Conservation (phyloP, 1,140 invertebrate species). For the Metopolophium dirhodum region DNA sequence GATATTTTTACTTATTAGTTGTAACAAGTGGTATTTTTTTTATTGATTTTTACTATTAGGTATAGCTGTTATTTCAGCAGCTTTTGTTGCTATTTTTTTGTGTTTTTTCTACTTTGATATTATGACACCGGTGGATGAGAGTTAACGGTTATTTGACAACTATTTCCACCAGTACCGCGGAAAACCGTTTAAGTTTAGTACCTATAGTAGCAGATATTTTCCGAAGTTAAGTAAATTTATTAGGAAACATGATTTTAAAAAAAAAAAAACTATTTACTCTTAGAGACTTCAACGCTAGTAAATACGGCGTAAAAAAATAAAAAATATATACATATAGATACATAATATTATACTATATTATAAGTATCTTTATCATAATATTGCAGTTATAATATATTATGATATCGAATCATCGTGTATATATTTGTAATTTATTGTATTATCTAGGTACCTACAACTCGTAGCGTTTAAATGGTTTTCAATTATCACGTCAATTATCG, state of each 20-base stretch:
- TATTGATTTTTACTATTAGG: no score
- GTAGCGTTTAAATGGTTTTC: neutral
- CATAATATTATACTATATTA: neutral
- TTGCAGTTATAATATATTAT: neutral
- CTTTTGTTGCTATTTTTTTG: neutral
- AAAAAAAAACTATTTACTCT: no score
- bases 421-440: neutral
- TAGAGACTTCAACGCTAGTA: neutral
- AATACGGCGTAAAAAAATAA: neutral
- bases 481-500: neutral
- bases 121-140: neutral
- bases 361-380: neutral
- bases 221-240: no score
- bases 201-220: neutral
- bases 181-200: neutral
- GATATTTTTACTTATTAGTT: no score
- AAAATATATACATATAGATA: neutral
- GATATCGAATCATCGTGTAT: neutral
- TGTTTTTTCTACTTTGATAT: neutral
- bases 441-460: neutral
- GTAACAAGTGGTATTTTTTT: no score
- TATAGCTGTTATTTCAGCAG: no score
- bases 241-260: no score
- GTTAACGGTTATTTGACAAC: neutral
- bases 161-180: neutral